Percentiles rank a stretch among this genome's conserved stretches.
Evolutionary conservation across 1,140 invertebrate species (phyloP).

Genomic region (Mizuhopecten yessoensis): DNA sequence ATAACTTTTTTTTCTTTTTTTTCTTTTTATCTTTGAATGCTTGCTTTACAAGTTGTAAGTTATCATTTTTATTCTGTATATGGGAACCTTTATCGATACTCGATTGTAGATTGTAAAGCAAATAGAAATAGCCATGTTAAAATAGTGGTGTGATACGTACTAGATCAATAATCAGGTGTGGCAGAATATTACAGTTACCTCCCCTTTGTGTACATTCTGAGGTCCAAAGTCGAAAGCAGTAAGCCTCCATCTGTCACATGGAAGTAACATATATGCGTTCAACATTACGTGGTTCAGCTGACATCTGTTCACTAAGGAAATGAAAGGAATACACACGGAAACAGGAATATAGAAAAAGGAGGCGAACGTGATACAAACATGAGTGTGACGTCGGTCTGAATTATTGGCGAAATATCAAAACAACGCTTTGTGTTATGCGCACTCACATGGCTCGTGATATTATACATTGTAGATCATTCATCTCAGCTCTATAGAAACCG

Average conservation of each 20-base stretch:
- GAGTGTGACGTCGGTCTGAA: background rate
- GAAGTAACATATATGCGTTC: background rate
- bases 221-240: conserved; percentile 14
- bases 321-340: background rate
- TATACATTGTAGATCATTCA: background rate
- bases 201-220: background rate
- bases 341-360: too few species aligned
- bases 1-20: too few species aligned
- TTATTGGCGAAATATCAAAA: background rate
- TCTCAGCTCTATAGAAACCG: background rate
- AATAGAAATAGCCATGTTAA: too few species aligned
- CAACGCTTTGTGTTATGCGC: background rate
- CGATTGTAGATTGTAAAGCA: too few species aligned
- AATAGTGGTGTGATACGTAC: background rate
- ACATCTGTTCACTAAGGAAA: background rate
- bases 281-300: background rate
- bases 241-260: conserved; percentile 16
- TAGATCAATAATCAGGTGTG: background rate
- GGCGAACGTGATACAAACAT: background rate
- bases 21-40: too few species aligned
- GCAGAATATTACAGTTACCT: background rate
- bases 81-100: too few species aligned
- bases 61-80: too few species aligned
- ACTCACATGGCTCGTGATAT: background rate
- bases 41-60: too few species aligned